Base-by-base conservation (phyloP, 1,140 invertebrate species). In the Drosophila aff. region DNA sequence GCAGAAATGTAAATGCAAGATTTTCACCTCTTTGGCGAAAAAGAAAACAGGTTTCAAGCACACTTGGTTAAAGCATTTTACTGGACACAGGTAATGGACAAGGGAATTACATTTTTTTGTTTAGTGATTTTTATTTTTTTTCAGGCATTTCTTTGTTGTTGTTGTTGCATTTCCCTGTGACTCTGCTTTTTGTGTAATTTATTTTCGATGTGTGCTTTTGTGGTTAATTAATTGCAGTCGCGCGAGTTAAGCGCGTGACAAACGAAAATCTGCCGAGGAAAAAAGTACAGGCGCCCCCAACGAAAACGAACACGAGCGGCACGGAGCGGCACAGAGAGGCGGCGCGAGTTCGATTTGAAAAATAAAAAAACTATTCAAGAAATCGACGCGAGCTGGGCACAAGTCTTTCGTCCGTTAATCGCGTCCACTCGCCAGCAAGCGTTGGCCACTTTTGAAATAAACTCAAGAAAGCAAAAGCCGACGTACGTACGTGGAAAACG, bases 391-490 rank as follows among this genome's bases (percentile, higher is more conserved):
- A 38, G 59, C 57, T 67, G 41, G 16, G 43, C 53, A 57, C 53
- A 46, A 76, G 62, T 64, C 53, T 76, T 53, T 91, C 75, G 83
- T 92, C 91, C 91, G 91, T 78, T 84, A 91, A 90, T 91, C 82
- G 82, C 87, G 84, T 91, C 91, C 87, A 89, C 78, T 86, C 87
- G 91, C 84, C 78, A 90, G 76, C 79, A 91, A 89, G 82, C 73
- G 84, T 84, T 89, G 78, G 79, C 82, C 76, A 85, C 84, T 91
- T 92, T 91, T 92, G 82, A 92, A 90, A 86, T 89, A 85, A 76
- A 86, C 82, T 91, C 82, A 87, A 91, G 87, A 87, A 86, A 91
- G 87, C 87, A 91, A 91, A 91, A 91, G 82, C 80, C 87, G 81
- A 55, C 52, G 52, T 38, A 53, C 52, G 36, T 76, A 89, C 77